Base-by-base conservation (phyloP, 1,140 invertebrate species). In the Calycopis cecrops region DNA sequence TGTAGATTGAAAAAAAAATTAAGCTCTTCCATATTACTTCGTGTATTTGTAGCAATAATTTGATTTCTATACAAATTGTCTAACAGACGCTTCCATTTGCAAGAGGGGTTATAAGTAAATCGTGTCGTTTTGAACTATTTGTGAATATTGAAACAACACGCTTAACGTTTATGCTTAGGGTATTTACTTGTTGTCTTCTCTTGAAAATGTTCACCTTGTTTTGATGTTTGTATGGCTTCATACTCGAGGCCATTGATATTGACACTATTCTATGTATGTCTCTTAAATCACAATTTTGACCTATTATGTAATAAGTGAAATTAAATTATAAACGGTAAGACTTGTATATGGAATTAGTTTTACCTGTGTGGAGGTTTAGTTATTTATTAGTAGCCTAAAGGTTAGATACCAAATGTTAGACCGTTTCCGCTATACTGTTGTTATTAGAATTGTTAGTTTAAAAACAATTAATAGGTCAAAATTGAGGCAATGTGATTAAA, bases 141-240 rank as follows among this genome's bases (percentile, higher is more conserved):
- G 14, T 44, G 14, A 12, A 44, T 44, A 44, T 17, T 12, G 17
- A 44, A 44, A 44, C 40, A 44, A 44, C 40, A 44, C 40, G 40
- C 40, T 44, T 44, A 44, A 4, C 14, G 40, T 44, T 44, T 44
- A 44, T 12, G 40, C 40, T 44, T 44, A 16, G 17, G 14, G 40
- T 44, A 40, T 40, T 40, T 44, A 44, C 14, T 44, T 16, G 40
- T 44, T 44, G 40, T 44, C 40, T 44, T 44, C 40, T 44, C 14
- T 44, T 44, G 38, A 44, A 44, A 44, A 44, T 44, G 48, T 59
- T 59, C 49, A 69, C 57, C 58, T 59, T 54, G 63, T 40, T 54
- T 44, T 44, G 48, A 51, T 55, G 55, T 58, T 28, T 61, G 38
- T 62, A 55, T 50, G 67, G 67, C 67, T 66, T 69, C 61, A 33